These are phyloP conservation scores for Indri indri DNA, from an alignment of 2,113 vertebrate species.

Conservation along the genomic window DNA sequence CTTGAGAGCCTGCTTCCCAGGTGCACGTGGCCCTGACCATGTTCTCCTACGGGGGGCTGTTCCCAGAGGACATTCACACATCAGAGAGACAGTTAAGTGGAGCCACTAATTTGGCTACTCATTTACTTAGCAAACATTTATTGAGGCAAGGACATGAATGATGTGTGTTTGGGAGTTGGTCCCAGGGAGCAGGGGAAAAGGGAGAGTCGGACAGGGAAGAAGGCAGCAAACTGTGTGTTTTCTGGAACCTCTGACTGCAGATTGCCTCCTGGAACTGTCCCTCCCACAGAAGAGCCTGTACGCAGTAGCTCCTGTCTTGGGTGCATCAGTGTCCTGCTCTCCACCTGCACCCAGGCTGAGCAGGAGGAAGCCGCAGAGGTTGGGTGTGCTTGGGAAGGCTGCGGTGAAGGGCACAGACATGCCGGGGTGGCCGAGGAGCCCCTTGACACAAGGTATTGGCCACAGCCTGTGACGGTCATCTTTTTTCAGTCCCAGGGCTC, in stretches of 20 bases:
- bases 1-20: neutral
- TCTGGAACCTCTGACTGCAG: neutral
- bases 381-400: neutral
- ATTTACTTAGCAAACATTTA: neutral
- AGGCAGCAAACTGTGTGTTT: neutral
- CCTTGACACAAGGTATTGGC: too few species aligned
- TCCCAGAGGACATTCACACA: neutral
- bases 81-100: neutral
- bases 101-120: neutral
- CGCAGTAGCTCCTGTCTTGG: neutral
- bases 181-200: neutral
- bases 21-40: neutral
- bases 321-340: accelerated
- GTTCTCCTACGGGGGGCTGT: neutral
- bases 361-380: neutral
- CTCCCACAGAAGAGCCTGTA: neutral
- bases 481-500: neutral
- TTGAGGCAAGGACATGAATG: neutral
- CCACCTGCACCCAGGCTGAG: neutral
- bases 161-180: neutral
- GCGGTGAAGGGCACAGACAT: neutral
- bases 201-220: neutral
- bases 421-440: neutral
- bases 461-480: neutral
- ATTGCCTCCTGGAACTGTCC: neutral